Base-by-base conservation (phyloP, 1,140 invertebrate species). In the Papilio helenus region DNA sequence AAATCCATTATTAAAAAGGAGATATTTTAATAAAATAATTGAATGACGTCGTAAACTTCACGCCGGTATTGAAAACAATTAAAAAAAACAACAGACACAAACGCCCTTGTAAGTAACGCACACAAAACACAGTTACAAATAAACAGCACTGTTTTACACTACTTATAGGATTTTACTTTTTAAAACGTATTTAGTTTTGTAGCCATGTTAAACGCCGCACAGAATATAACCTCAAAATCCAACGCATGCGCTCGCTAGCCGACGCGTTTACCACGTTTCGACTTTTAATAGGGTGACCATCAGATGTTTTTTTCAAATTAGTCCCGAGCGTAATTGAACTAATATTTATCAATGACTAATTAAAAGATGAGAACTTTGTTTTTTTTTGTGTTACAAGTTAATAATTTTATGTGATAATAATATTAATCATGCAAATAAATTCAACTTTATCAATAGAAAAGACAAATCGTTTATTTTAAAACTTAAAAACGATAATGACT, bases 151-250 rank as follows among this genome's bases (percentile, higher is more conserved):
- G 16, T 68, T 68, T 68, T 29, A 18, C 26, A 68, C 61, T 16
- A 34, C 23, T 68, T 34, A 16, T 29, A 68, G 51, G 8, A 20
- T 55, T 20, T 51, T 55, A n/a, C 9, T 44, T 8, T 74, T 74
- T 49, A 46, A 49, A 8, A 49, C 72, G 39, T 74, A 74, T 74
- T 74, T 29, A 76, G n/a, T 12, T 34, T 76, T 34, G 18, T n/a
- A 76, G n/a, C n/a, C 46, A 74, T 49, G 51, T 76, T 76, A 49
- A 58, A 76, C 74, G 39, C 46, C 74, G 51, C 74, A 76, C 55
- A 26, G 74, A 39, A 76, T 18, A 76, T 76, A 76, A 76, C 74
- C 74, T 76, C 74, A 76, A 76, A 76, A 76, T 39, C 51, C 51
- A 76, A 51, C 74, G 74, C 74, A 76, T 76, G 74, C 74, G 74